Base-by-base conservation (phyloP, 2,113 vertebrate genomes). In the Vombatus ursinus region DNA sequence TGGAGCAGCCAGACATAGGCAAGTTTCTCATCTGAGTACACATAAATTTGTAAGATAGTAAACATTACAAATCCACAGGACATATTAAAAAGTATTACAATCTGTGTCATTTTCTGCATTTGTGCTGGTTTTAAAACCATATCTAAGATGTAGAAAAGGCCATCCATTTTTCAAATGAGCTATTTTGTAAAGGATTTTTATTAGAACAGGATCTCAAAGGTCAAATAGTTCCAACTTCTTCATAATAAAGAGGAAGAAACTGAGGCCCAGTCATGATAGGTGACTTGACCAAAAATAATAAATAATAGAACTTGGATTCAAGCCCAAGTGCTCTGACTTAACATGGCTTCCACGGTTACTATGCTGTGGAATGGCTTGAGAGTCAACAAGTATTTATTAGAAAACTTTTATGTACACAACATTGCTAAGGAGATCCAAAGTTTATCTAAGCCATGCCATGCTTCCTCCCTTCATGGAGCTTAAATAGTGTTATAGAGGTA, bases 1-100 rank as follows among this genome's bases (percentile, higher is more conserved):
- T 47, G 91, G 97, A 97, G 92, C 90, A 89, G 90, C 95, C 91
- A 28, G 95, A 97, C 77, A 89, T 0, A 57, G 95, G 92, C 53
- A 50, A 61, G 61, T 93, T 89, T 92, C 84, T 53, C 23, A 0
- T 51, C 53, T 91, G 8, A 0, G 0, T 90, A 93, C 14, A 84
- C 26, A 8, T 8, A 54, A 44, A 19, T 57, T 50, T 50, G 91
- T 52, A 89, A 51, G 1, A 9, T 1, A 53, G 95, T 24, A 57
- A 94, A 37, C 2, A 1, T 91, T 93, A 93, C 89, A 93, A 89
- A 53, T 50, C 49, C 92, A 5, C 0, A 1, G 24, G 77, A 23
- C 52, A 12, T 89, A 52, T 23, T 0, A 44, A 57, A 49, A 12
- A 90, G 52, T 93, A 24, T 52, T 31, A 28, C n/a, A 77, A 5